Conservation (phyloP, 1,140 invertebrate genomes). For the Anastrepha obliqua region DNA sequence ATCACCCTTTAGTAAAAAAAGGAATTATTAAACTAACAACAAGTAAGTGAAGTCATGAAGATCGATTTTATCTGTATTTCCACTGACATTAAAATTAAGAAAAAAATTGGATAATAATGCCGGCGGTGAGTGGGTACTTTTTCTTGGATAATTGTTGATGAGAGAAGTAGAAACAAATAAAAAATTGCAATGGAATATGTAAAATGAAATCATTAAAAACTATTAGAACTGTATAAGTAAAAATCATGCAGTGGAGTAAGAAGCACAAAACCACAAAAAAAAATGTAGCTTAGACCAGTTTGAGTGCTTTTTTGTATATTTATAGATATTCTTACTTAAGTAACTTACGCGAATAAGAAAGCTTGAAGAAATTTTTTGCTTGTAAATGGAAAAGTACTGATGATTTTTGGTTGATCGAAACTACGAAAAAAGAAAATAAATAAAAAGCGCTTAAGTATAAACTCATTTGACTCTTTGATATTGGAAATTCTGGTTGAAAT, state of each 20-base stretch:
- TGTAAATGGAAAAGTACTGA: neutral
- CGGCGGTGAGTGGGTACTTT: neutral
- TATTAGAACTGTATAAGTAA: neutral
- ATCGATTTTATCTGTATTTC: constrained; percentile 3
- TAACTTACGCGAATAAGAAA: neutral
- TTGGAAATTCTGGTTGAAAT: no score
- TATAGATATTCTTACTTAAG: neutral
- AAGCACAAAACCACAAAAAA: neutral
- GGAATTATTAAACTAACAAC: neutral
- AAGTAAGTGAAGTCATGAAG: constrained; percentile 12
- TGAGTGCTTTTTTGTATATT: neutral
- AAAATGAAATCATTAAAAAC: neutral
- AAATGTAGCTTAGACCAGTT: neutral
- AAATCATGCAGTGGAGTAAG: neutral
- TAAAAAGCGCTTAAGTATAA: no score
- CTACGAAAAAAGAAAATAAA: no score
- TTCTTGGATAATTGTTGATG: neutral
- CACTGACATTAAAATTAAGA: neutral
- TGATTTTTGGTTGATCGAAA: neutral
- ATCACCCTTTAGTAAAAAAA: neutral
- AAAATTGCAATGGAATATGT: neutral
- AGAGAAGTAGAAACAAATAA: neutral
- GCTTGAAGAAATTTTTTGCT: neutral
- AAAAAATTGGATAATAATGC: neutral
- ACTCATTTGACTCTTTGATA: no score